Evolutionary conservation across 2,888 invertebrate species (phyloP).

Genomic region (Adela reaumurella): DNA sequence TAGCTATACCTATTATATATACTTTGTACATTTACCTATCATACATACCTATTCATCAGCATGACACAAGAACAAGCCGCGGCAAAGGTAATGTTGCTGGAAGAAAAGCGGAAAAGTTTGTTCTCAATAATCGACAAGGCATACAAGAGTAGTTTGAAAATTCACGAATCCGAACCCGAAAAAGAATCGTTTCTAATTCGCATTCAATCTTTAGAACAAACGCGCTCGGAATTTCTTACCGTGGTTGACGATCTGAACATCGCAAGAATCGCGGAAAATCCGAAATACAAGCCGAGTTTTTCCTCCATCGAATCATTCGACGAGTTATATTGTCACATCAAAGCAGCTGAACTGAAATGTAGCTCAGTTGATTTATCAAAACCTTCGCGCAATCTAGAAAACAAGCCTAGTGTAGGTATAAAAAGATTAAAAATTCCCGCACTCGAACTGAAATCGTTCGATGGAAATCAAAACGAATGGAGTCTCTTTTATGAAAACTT

Average conservation of each 20-base stretch:
- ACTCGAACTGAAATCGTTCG: background rate
- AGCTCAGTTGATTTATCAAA: no score
- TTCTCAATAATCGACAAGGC: no score
- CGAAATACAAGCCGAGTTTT: background rate
- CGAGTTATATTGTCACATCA: background rate
- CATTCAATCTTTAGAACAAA: background rate
- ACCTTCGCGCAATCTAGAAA: no score
- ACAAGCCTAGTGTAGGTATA: background rate
- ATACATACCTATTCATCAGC: no score
- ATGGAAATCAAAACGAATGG: background rate
- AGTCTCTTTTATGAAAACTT: slow-evolving; percentile 1
- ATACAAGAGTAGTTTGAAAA: no score
- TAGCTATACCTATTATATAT: no score
- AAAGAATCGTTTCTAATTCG: background rate
- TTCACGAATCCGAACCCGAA: no score
- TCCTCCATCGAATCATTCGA: background rate
- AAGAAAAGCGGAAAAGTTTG: no score
- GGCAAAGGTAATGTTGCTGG: no score
- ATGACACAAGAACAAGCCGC: no score
- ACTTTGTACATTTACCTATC: no score
- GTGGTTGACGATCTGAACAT: background rate
- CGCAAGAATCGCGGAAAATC: background rate
- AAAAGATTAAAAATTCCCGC: background rate
- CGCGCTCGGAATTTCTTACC: background rate
- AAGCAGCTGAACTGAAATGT: background rate